A percentile compares a stretch with the other conserved stretches of the same genome.
Conservation (phyloP, 2,113 vertebrate species). For the Monarcha castaneiventris region DNA sequence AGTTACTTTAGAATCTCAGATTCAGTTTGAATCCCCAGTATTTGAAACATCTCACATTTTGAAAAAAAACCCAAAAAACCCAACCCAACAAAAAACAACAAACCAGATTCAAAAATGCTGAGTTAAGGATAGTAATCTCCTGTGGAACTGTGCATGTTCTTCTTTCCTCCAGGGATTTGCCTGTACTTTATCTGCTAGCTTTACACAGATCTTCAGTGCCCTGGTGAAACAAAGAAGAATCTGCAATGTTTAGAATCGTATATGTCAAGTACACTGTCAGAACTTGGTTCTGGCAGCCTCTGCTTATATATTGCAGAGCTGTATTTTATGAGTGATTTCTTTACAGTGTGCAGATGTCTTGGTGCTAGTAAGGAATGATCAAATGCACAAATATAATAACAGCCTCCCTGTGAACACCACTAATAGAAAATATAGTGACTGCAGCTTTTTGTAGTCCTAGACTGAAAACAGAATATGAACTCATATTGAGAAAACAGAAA, state of each 20-base stretch:
- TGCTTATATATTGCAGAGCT: not conserved
- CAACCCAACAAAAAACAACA: not conserved
- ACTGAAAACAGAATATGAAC: not conserved
- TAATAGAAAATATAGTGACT: not conserved
- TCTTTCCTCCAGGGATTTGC: not conserved
- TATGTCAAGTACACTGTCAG: not conserved
- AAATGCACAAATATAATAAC: not conserved
- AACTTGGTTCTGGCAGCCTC: not conserved
- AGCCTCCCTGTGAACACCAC: not conserved
- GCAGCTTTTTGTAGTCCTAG: not conserved
- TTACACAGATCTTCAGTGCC: not conserved
- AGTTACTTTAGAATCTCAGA: not conserved
- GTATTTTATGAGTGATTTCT: not conserved
- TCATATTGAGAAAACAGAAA: not conserved
- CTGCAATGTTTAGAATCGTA: not conserved
- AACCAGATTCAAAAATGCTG: not conserved
- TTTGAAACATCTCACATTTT: not conserved
- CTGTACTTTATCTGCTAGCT: not conserved
- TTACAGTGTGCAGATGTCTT: not conserved
- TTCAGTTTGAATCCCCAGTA: not conserved
- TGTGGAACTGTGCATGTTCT: not conserved
- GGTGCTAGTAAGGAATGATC: not conserved
- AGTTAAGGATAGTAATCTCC: not conserved
- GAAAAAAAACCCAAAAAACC: too few species aligned
- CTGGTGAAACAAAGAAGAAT: not conserved